Percentiles rank a stretch among this genome's conserved stretches.
Conservation (phyloP, 2,888 invertebrate genomes). For the Thalpophila matura region DNA sequence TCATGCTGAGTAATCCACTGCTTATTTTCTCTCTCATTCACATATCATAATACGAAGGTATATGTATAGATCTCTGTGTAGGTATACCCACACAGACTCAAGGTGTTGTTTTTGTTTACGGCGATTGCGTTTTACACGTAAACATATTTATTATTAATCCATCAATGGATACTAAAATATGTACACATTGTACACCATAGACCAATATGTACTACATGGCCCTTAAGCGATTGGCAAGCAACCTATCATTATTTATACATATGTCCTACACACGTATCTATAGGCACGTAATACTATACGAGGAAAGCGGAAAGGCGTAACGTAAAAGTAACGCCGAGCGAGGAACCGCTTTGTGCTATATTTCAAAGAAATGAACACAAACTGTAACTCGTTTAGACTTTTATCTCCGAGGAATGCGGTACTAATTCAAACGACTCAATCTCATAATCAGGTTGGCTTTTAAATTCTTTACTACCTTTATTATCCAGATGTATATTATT, state of each 20-base stretch:
- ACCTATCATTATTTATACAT: constrained; percentile 13
- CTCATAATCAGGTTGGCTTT: constrained; percentile 36
- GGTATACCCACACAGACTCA: not conserved
- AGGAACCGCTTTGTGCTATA: constrained; percentile 37
- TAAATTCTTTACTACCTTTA: constrained; percentile 35
- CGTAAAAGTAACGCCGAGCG: constrained; percentile 29
- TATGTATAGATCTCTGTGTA: not conserved
- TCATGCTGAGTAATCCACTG: not conserved
- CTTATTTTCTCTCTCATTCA: not conserved
- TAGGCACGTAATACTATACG: constrained; percentile 13
- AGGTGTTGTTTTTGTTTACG: not conserved
- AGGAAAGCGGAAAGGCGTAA: constrained; percentile 27
- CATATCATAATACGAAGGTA: too few species aligned
- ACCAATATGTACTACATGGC: constrained; percentile 31
- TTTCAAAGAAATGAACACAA: constrained; percentile 50
- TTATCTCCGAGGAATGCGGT: constrained; percentile 32
- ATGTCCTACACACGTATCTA: not conserved
- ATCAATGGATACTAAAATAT: constrained; percentile 24
- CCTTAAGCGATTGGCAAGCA: constrained; percentile 27
- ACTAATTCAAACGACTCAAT: constrained; percentile 33
- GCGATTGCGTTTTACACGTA: not conserved
- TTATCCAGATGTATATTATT: constrained; percentile 25
- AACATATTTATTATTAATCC: constrained; percentile 28
- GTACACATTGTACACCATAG: constrained; percentile 7
- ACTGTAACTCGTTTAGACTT: constrained; percentile 40